These are phyloP conservation scores for Cylas formicarius DNA, from an alignment of 1,140 invertebrate genomes.

Conservation along the genomic window DNA sequence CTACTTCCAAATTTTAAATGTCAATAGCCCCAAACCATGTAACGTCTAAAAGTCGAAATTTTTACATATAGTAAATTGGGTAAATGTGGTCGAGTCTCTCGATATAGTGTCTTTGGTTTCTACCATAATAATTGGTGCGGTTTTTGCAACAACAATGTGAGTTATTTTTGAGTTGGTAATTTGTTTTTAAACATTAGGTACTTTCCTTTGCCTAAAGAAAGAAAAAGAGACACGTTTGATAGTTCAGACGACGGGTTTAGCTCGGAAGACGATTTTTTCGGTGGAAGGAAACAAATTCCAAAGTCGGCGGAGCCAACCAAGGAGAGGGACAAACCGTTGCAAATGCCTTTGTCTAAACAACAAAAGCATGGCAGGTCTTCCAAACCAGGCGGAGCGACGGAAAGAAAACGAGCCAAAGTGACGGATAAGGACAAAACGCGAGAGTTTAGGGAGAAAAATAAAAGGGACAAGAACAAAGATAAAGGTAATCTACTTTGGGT, in stretches of 20 bases:
- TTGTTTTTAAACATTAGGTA: too few species aligned
- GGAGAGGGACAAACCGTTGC: too few species aligned
- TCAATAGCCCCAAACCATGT: too few species aligned
- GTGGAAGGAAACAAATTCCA: slow-evolving; percentile 24
- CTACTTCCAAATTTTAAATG: too few species aligned
- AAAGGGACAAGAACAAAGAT: slow-evolving; percentile 11
- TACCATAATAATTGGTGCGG: too few species aligned
- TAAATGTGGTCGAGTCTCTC: too few species aligned
- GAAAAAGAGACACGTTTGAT: slow-evolving; percentile 58
- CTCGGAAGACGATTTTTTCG: slow-evolving; percentile 55
- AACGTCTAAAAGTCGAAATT: too few species aligned
- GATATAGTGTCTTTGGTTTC: too few species aligned
- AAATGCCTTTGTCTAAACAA: too few species aligned
- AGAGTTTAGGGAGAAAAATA: slow-evolving; percentile 20
- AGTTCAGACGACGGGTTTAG: slow-evolving; percentile 60
- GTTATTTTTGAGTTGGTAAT: too few species aligned
- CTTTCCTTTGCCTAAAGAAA: slow-evolving; percentile 64
- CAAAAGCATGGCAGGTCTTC: slow-evolving; percentile 36
- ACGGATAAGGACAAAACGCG: slow-evolving; percentile 16
- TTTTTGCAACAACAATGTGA: too few species aligned
- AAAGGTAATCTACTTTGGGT: slow-evolving; percentile 6
- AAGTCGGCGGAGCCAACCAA: slow-evolving; percentile 11
- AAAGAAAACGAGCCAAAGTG: slow-evolving; percentile 40
- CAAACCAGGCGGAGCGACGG: slow-evolving; percentile 33
- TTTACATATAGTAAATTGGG: too few species aligned